A percentile compares a stretch with the other conserved stretches of the same genome.
Conservation (phyloP, 2,113 vertebrate genomes). For the Camarhynchus parvulus region DNA sequence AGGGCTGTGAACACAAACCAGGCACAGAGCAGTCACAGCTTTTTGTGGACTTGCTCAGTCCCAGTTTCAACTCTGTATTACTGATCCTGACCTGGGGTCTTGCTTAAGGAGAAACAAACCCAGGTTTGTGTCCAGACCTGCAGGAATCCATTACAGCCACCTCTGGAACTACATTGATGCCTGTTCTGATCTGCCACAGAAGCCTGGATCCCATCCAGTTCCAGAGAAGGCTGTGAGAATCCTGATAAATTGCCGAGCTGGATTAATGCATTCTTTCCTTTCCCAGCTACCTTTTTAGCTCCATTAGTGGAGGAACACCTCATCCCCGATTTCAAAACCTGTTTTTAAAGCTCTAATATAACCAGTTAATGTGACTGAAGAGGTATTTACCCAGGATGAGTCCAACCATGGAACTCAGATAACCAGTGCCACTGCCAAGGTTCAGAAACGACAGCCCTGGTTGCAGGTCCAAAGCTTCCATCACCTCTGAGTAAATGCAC, state of each 20-base stretch:
- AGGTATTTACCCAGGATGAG: constrained; percentile 89
- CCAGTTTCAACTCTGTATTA: not conserved
- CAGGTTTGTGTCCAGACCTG: not conserved
- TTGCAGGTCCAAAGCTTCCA: constrained; percentile 95
- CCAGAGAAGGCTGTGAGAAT: not conserved
- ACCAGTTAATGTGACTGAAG: not conserved
- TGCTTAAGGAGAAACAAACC: not conserved
- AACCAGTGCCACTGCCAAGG: constrained; percentile 95
- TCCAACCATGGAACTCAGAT: constrained; percentile 98
- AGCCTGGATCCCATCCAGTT: not conserved
- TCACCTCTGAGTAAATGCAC: constrained; percentile 98
- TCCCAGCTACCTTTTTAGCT: not conserved
- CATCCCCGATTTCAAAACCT: not conserved
- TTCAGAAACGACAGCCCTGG: constrained; percentile 95
- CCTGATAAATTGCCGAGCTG: not conserved
- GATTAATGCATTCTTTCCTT: not conserved
- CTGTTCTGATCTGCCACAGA: not conserved
- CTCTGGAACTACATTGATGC: fast-evolving
- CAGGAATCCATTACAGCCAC: not conserved
- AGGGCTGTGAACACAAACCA: not conserved
- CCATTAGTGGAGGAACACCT: not conserved
- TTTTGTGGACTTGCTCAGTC: not conserved
- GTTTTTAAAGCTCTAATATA: not conserved
- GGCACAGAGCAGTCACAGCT: not conserved
- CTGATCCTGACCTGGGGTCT: not conserved